Conservation (phyloP, 2,888 invertebrate species). For the Pristionchus entomophagus region DNA sequence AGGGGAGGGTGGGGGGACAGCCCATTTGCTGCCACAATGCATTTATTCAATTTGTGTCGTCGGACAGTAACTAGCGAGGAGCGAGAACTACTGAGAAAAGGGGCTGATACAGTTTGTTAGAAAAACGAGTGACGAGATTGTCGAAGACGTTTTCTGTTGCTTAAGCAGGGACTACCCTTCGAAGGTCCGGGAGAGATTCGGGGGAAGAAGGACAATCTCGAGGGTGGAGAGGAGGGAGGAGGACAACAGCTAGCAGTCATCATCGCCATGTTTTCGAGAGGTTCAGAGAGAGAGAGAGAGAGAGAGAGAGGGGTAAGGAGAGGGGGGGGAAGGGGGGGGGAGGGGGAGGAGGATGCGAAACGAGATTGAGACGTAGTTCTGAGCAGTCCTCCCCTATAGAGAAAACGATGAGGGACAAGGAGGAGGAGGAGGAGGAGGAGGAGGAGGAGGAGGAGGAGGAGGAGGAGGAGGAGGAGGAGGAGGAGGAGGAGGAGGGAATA, state of each 20-base stretch:
- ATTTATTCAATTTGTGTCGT: no score
- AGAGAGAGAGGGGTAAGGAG: neutral
- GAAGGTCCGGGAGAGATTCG: neutral
- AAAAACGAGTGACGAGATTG: no score
- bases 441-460: neutral
- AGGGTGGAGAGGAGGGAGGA: constrained; percentile 28
- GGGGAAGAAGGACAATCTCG: neutral
- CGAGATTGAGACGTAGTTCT: constrained; percentile 44
- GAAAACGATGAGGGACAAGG: constrained; percentile 13
- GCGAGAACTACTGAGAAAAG: no score
- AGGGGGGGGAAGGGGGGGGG: neutral
- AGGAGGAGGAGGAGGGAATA: neutral
- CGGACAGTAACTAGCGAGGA: no score
- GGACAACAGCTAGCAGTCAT: neutral
- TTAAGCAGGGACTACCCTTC: no score
- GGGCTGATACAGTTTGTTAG: no score
- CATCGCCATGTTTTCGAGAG: constrained; percentile 13
- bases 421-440: neutral
- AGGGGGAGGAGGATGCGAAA: neutral
- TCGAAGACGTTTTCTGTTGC: no score
- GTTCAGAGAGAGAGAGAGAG: neutral
- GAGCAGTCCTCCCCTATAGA: constrained; percentile 26
- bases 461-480: neutral
- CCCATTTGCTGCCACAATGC: no score
- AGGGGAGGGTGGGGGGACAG: neutral